phyloP scores from a whole-genome alignment of 1,140 invertebrate species.

The Paraescarpia echinospica region DNA sequence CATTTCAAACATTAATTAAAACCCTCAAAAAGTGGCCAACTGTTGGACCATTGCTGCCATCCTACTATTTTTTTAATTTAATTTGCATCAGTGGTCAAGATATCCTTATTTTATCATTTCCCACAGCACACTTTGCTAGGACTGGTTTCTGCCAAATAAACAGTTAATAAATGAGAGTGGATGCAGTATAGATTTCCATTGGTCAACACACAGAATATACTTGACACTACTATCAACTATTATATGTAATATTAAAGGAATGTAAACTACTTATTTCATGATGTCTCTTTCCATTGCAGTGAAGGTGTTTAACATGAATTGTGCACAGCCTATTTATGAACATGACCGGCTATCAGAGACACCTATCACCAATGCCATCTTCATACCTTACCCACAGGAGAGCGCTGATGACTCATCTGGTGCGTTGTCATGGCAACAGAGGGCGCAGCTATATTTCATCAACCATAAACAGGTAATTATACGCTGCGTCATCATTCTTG shows the following conservation, averaged over 20 bases:
- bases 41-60: not conserved
- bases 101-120: too few relatives aligned
- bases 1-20: too few relatives aligned
- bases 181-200: too few relatives aligned
- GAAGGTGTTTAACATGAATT: constrained; percentile 66
- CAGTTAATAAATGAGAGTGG: too few relatives aligned
- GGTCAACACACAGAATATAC: too few relatives aligned
- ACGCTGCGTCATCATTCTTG: not conserved
- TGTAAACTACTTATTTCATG: not conserved
- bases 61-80: too few relatives aligned
- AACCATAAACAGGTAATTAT: constrained; percentile 33
- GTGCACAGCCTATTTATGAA: constrained; percentile 57
- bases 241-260: too few relatives aligned
- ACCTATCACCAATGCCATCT: constrained; percentile 30
- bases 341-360: constrained; percentile 18
- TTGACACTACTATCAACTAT: too few relatives aligned
- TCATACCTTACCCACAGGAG: constrained; percentile 35
- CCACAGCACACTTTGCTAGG: too few relatives aligned
- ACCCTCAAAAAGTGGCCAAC: not conserved
- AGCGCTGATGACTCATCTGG: not conserved
- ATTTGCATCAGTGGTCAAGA: too few relatives aligned
- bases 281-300: constrained; percentile 56
- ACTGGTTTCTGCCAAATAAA: too few relatives aligned
- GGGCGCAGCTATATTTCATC: constrained; percentile 38
- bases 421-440: constrained; percentile 34